Conservation (phyloP, 2,888 invertebrate genomes). For the Macrophya annulata region DNA sequence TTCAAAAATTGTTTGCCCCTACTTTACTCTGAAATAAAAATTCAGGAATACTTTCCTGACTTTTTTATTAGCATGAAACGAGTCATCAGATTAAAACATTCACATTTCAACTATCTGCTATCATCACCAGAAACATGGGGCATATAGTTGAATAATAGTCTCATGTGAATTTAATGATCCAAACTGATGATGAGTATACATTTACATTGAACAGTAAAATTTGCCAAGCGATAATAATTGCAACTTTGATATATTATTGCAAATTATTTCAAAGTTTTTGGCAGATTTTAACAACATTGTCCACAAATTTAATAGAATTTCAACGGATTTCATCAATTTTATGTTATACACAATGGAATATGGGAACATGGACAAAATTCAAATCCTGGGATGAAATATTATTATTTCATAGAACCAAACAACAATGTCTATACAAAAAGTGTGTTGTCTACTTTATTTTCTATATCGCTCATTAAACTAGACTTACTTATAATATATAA, state of each 20-base stretch:
- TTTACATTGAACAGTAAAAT: too few relatives aligned
- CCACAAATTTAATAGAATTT: too few relatives aligned
- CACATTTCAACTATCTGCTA: not conserved
- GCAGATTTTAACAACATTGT: not conserved
- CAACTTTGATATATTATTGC: not conserved
- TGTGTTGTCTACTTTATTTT: not conserved
- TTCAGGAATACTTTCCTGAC: not conserved
- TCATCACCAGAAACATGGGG: not conserved
- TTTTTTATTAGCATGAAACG: not conserved
- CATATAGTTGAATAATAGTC: not conserved
- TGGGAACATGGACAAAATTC: too few relatives aligned
- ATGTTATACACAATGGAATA: too few relatives aligned
- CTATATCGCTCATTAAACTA: not conserved
- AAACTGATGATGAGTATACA: not conserved
- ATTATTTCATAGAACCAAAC: too few relatives aligned
- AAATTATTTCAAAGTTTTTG: not conserved
- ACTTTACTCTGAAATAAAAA: not conserved
- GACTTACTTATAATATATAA: not conserved
- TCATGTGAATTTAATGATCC: not conserved
- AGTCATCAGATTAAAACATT: not conserved
- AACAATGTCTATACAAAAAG: not conserved
- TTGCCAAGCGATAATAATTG: too few relatives aligned
- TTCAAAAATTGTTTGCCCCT: not conserved
- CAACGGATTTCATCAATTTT: too few relatives aligned
- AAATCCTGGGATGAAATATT: too few relatives aligned